Evolutionary conservation across 2,888 invertebrate species (phyloP).

Genomic region (Rhamnusium bicolor): DNA sequence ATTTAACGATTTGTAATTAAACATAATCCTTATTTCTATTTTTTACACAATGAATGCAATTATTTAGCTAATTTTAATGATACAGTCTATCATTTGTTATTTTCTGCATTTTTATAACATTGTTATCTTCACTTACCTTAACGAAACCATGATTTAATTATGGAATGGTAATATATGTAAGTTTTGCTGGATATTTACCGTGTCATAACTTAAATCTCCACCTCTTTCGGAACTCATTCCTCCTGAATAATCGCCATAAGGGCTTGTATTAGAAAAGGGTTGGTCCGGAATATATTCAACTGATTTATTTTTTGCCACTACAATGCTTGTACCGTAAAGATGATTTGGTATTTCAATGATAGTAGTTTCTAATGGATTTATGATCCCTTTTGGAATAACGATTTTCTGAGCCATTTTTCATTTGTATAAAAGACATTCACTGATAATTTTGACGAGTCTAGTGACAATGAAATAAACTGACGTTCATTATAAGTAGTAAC

Average conservation of each 20-base stretch:
- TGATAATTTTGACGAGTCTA: conserved; percentile 2
- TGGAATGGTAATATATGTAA: neutral
- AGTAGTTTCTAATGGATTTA: neutral
- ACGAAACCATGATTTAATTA: neutral
- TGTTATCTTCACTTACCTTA: no score
- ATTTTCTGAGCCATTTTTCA: conserved; percentile 5
- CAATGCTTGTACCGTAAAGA: neutral
- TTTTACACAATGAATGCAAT: no score
- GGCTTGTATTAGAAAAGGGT: neutral
- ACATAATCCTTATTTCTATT: no score
- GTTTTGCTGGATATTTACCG: neutral
- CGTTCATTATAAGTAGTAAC: neutral
- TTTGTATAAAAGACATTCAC: neutral
- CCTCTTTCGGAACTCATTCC: neutral
- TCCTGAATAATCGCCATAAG: neutral
- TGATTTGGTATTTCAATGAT: conserved; percentile 7
- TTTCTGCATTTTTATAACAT: no score
- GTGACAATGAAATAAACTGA: neutral
- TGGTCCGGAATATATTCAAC: neutral
- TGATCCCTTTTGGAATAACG: conserved; percentile 1
- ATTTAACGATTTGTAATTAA: no score
- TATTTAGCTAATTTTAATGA: no score
- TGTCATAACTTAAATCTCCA: neutral
- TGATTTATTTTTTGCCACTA: neutral
- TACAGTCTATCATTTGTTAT: no score